Evolutionary conservation across 2,113 vertebrate species (phyloP).

Genomic region (Myotis yumanensis): DNA sequence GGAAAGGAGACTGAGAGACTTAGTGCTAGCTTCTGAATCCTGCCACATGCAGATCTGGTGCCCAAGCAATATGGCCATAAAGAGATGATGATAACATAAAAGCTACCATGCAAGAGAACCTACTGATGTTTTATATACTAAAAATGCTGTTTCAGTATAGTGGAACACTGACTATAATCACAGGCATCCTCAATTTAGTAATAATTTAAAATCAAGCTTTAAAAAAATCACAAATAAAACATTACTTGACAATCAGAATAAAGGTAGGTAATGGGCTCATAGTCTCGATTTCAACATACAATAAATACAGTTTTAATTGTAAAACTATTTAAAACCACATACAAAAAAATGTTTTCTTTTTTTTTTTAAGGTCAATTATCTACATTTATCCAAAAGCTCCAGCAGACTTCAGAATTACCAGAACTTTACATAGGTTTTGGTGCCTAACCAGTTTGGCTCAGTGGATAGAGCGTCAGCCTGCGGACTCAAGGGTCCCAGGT

Average conservation of each 20-base stretch:
- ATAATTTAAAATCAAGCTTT: constrained; percentile 43
- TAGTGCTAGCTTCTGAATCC: constrained; percentile 73
- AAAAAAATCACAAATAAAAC: constrained; percentile 45
- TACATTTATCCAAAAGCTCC: constrained; percentile 2
- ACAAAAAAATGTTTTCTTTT: constrained; percentile 14
- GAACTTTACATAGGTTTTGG: background rate
- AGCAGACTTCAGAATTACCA: constrained; percentile 13
- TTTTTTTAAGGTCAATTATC: background rate
- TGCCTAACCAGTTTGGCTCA: too few species aligned
- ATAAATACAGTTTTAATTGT: constrained; percentile 36
- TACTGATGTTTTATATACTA: constrained; percentile 49
- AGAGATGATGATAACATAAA: constrained; percentile 76
- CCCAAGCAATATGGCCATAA: constrained; percentile 77
- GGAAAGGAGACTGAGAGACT: constrained; percentile 83
- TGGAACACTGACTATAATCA: constrained; percentile 33
- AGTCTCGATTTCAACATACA: constrained; percentile 42
- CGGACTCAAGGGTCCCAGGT: too few species aligned
- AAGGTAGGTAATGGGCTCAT: background rate
- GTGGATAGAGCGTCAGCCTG: too few species aligned
- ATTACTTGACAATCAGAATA: constrained; percentile 15
- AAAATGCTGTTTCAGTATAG: constrained; percentile 26
- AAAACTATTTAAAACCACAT: constrained; percentile 38
- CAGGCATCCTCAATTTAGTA: constrained; percentile 32
- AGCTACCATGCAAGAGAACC: constrained; percentile 80
- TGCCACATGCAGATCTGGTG: constrained; percentile 77